Evolutionary conservation across 2,797 vertebrate species (phyloP).

Genomic region (Otolemur crassicaudatus): DNA sequence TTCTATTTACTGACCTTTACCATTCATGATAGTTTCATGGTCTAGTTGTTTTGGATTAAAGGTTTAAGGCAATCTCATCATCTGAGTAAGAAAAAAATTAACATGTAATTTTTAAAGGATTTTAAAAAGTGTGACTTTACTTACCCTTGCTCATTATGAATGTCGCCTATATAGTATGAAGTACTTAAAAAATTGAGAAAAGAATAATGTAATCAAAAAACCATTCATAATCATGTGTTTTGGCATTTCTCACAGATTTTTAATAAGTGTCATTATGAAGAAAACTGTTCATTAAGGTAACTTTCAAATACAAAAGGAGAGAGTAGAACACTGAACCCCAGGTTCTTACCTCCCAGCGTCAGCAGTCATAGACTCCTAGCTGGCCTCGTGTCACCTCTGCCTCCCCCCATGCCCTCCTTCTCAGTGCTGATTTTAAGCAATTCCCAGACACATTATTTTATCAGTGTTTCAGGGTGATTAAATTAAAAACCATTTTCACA

Average conservation of each 20-base stretch:
- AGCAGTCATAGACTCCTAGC: rapidly evolving
- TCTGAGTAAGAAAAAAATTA: constrained; percentile 34
- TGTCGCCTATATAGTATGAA: neutral
- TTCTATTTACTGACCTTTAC: constrained; percentile 55
- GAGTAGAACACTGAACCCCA: neutral
- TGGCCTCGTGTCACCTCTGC: rapidly evolving
- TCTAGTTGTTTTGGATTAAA: constrained; percentile 60
- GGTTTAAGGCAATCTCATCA: neutral
- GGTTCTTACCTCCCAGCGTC: neutral
- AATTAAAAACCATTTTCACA: neutral
- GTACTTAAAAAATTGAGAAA: constrained; percentile 8
- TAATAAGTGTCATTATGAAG: neutral
- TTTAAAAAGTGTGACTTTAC: neutral
- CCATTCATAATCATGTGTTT: neutral
- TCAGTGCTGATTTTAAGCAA: neutral
- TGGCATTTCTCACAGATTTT: neutral
- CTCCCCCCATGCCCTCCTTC: neutral
- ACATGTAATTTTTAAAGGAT: constrained; percentile 48
- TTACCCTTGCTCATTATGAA: neutral
- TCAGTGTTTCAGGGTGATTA: neutral
- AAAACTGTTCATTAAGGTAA: neutral
- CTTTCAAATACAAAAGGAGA: neutral
- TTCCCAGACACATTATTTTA: neutral
- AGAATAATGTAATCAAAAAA: neutral
- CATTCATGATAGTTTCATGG: constrained; percentile 1